Conservation (phyloP, 2,797 vertebrate species). For the Micromesistius poutassou region DNA sequence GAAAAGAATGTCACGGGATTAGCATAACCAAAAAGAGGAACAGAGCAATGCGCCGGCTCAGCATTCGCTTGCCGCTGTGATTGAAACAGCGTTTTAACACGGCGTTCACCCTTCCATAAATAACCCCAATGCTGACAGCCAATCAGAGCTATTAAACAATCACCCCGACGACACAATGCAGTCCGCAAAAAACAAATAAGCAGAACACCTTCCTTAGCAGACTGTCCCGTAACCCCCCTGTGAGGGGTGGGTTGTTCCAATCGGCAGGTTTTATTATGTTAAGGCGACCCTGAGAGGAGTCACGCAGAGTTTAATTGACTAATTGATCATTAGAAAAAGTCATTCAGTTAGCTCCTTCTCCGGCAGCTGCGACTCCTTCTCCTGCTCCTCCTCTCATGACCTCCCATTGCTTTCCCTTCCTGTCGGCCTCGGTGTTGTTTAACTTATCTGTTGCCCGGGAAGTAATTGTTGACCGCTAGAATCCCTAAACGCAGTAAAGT, state of each 20-base stretch:
- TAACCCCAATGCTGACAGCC: conserved; percentile 18
- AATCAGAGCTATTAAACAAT: conserved; percentile 15
- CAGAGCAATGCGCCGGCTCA: conserved; percentile 43
- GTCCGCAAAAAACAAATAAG: conserved; percentile 19
- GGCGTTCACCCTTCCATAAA: conserved; percentile 22
- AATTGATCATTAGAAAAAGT: conserved; percentile 58
- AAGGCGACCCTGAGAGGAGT: conserved; percentile 33
- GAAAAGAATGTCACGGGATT: conserved; percentile 49
- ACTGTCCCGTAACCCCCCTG: conserved; percentile 4
- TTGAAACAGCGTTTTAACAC: background rate
- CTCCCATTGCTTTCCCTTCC: conserved; percentile 22
- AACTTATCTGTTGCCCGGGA: conserved; percentile 15
- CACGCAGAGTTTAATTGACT: conserved; percentile 49
- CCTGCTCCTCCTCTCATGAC: conserved; percentile 8
- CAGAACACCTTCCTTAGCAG: background rate
- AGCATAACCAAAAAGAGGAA: conserved; percentile 54
- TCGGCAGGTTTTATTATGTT: conserved; percentile 51
- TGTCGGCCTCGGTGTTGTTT: conserved; percentile 27
- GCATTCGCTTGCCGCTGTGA: conserved; percentile 16
- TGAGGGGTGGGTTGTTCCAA: conserved; percentile 21
- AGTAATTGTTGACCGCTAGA: conserved; percentile 8
- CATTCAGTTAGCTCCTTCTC: conserved; percentile 24
- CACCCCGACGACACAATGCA: conserved; percentile 17
- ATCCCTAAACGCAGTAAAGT: conserved; percentile 1
- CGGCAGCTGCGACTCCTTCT: too few relatives aligned